A percentile compares a stretch with the other conserved stretches of the same genome.
Evolutionary conservation across 2,888 invertebrate genomes (phyloP).

Genomic region (Eupithecia subumbrata): DNA sequence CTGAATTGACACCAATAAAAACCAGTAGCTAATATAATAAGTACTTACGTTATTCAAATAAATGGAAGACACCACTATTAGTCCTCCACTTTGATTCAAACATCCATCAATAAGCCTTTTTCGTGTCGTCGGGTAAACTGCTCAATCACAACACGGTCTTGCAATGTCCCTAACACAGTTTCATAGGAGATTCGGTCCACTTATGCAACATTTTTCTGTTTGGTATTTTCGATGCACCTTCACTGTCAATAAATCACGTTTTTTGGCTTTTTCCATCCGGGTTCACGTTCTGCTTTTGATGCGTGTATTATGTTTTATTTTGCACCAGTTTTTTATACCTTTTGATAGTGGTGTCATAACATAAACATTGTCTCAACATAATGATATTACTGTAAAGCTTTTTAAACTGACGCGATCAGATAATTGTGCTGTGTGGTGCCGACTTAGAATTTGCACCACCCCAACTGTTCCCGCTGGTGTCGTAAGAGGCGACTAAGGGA

Average conservation of each 20-base stretch:
- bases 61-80: neutral
- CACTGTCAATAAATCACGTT: neutral
- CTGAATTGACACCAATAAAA: too few species aligned
- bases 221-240: neutral
- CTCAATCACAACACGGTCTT: constrained; percentile 4
- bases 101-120: neutral
- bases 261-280: neutral
- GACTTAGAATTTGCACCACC: too few species aligned
- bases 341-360: neutral
- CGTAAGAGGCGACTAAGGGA: too few species aligned
- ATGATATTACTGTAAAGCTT: neutral
- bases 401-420: neutral
- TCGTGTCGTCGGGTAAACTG: neutral
- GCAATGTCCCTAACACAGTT: constrained; percentile 16
- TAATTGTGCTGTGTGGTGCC: too few species aligned
- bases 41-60: neutral
- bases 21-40: too few species aligned
- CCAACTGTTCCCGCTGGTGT: too few species aligned
- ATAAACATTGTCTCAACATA: too few species aligned
- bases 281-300: constrained; percentile 3
- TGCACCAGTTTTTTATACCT: neutral
- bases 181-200: constrained; percentile 5
- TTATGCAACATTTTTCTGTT: constrained; percentile 26
- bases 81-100: neutral
- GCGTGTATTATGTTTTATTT: neutral